A percentile compares a stretch with the other conserved stretches of the same genome.
phyloP scores from a whole-genome alignment of 2,113 vertebrate species.

The Pteropus alecto region DNA sequence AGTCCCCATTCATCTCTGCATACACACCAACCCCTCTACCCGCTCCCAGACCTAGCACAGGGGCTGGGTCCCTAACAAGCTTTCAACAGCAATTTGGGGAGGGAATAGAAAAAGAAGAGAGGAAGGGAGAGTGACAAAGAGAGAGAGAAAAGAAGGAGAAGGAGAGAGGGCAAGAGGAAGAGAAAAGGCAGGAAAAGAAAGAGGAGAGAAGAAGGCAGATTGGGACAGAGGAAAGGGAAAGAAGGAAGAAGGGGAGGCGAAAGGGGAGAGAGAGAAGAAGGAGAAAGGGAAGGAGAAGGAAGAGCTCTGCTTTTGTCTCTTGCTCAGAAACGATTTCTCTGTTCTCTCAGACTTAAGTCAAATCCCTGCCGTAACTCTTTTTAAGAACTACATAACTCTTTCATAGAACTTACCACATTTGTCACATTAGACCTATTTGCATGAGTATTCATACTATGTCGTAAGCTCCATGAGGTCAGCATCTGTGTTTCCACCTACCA shows the following conservation, averaged over 20 bases:
- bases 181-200: neutral
- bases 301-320: neutral
- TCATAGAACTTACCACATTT: neutral
- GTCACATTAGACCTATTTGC: neutral
- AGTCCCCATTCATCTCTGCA: neutral
- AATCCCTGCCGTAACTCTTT: neutral
- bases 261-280: no score
- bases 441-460: neutral
- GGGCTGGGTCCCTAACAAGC: neutral
- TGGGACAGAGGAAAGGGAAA: neutral
- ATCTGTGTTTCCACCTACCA: neutral
- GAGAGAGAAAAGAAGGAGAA: neutral
- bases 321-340: neutral
- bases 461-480: neutral
- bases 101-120: neutral
- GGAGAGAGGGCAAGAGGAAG: neutral
- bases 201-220: neutral
- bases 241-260: neutral
- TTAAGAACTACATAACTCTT: neutral
- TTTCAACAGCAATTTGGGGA: neutral
- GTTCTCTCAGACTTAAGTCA: neutral
- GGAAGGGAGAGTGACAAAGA: neutral
- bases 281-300: neutral
- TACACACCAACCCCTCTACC: neutral
- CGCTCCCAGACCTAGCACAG: neutral